Percentiles rank a stretch among this genome's conserved stretches.
Evolutionary conservation across 2,113 vertebrate species (phyloP).

Genomic region (Zeus faber): DNA sequence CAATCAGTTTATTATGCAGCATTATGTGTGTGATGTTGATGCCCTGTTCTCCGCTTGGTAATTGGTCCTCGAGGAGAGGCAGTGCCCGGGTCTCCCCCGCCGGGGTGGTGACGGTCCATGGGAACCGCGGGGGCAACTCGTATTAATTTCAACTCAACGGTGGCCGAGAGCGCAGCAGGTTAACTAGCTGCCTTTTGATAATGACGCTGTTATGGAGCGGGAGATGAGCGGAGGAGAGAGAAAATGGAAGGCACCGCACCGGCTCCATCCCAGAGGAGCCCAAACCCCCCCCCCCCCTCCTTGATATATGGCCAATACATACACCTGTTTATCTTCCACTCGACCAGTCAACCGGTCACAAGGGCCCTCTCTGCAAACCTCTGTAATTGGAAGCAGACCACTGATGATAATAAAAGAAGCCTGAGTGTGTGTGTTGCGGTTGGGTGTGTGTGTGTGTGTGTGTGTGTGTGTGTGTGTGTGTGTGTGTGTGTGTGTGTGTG

Average conservation of each 20-base stretch:
- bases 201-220: constrained; percentile 65
- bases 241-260: constrained; percentile 49
- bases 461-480: constrained; percentile 4
- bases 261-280: constrained; percentile 55
- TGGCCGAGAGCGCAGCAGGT: constrained; percentile 60
- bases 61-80: constrained; percentile 63
- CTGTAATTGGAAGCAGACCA: constrained; percentile 65
- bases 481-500: constrained; percentile 9
- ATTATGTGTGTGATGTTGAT: constrained; percentile 47
- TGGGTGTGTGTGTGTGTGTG: constrained; percentile 6
- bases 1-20: constrained; percentile 54
- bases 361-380: constrained; percentile 50
- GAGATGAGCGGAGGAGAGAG: constrained; percentile 51
- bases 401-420: constrained; percentile 46
- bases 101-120: constrained; percentile 37
- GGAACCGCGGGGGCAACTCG: constrained; percentile 47
- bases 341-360: constrained; percentile 53
- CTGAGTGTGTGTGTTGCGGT: background rate
- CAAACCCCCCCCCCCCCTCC: constrained; percentile 35
- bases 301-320: constrained; percentile 60
- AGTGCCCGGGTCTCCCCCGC: constrained; percentile 45
- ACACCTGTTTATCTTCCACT: constrained; percentile 66
- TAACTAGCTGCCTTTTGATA: constrained; percentile 70
- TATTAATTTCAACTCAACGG: constrained; percentile 67
- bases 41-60: constrained; percentile 58